These are phyloP conservation scores for Eudemis profundana DNA, from an alignment of 2,888 invertebrate genomes.

Conservation along the genomic window DNA sequence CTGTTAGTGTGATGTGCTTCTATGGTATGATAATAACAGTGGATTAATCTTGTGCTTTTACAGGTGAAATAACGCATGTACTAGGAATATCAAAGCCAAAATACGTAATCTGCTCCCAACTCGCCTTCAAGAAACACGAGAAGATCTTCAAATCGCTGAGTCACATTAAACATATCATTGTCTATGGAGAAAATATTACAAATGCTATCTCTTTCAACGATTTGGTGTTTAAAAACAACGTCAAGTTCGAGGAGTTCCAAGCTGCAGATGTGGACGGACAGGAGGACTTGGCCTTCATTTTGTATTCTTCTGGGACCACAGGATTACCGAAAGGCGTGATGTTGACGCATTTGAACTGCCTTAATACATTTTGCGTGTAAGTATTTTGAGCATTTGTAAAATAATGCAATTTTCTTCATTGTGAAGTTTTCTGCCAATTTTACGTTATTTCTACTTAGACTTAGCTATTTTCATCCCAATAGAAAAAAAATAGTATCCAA, in stretches of 20 bases:
- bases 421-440: too few relatives aligned
- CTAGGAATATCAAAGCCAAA: conserved; percentile 87
- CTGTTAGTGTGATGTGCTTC: too few relatives aligned
- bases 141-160: conserved; percentile 61
- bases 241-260: conserved; percentile 63
- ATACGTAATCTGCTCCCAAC: conserved; percentile 86
- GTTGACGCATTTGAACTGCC: conserved; percentile 47
- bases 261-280: conserved; percentile 76
- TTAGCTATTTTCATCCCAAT: too few relatives aligned
- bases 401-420: too few relatives aligned
- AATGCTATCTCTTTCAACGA: conserved; percentile 29
- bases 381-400: too few relatives aligned
- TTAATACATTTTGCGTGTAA: conserved; percentile 39
- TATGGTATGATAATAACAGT: too few relatives aligned
- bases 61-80: conserved; percentile 88
- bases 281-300: conserved; percentile 67
- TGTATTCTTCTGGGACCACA: conserved; percentile 51
- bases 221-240: conserved; percentile 52
- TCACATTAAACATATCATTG: conserved; percentile 50
- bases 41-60: too few relatives aligned
- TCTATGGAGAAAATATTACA: conserved; percentile 50
- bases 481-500: not conserved
- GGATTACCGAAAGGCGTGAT: conserved; percentile 50
- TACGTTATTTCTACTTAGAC: too few relatives aligned
- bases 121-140: conserved; percentile 72